phyloP scores from a whole-genome alignment of 30 jellyfish, hydroid and myxozoan genomes.

The Sanderia malayensis region DNA sequence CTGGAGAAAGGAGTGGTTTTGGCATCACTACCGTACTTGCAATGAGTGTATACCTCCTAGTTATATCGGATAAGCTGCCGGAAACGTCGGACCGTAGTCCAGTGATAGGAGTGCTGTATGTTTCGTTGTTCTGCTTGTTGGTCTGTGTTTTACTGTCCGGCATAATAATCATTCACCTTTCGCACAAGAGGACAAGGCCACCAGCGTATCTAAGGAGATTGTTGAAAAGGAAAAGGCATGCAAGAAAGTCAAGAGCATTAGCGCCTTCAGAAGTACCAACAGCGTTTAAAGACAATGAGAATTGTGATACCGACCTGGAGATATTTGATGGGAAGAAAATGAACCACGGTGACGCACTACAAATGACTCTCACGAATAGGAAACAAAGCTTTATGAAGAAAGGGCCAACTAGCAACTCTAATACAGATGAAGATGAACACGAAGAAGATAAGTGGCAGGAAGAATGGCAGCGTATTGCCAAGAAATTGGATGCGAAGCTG shows the following conservation, averaged over 20 bases:
- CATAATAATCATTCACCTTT: slow-evolving; percentile 11
- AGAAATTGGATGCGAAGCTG: too few species aligned
- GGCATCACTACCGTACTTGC: slow-evolving; percentile 70
- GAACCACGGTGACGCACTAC: not conserved
- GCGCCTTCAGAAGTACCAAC: too few species aligned
- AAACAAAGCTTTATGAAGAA: too few species aligned
- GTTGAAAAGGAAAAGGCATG: not conserved
- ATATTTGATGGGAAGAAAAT: not conserved
- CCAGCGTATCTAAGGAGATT: slow-evolving; percentile 15
- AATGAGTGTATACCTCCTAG: slow-evolving; percentile 71
- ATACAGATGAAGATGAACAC: too few species aligned
- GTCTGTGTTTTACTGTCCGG: slow-evolving; percentile 33
- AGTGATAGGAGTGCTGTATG: slow-evolving; percentile 57
- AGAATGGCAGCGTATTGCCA: too few species aligned
- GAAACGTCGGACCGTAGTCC: slow-evolving; percentile 72
- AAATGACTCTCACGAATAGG: not conserved
- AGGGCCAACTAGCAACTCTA: too few species aligned
- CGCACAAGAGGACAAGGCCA: slow-evolving; percentile 30
- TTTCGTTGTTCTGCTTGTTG: slow-evolving; percentile 29
- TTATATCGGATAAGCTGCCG: slow-evolving; percentile 67
- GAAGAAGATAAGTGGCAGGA: too few species aligned
- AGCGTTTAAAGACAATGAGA: too few species aligned
- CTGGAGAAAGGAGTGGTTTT: slow-evolving; percentile 75
- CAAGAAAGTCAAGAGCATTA: not conserved
- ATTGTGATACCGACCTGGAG: too few species aligned